Base-by-base conservation (phyloP, 1,140 invertebrate genomes). In the Heterodera schachtii region DNA sequence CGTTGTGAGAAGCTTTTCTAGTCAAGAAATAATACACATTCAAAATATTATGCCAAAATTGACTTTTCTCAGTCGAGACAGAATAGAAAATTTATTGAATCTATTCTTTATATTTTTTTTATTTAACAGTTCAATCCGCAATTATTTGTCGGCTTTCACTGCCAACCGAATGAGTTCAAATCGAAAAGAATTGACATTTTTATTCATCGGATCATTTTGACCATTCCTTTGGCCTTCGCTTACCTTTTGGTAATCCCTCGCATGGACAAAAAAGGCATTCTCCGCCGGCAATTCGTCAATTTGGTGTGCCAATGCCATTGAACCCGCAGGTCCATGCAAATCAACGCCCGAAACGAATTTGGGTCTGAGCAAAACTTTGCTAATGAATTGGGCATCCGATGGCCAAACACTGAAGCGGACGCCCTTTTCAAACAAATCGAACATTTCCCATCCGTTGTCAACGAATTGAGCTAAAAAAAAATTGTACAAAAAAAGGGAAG, bases 311-410 rank as follows among this genome's bases (percentile, higher is more conserved):
- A 19, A 21, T n/a, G 69, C 69, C n/a, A 78, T 78, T 44, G 47
- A 9, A n/a, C 76, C 76, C 1, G 64, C 76, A n/a, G 57, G 57
- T 7, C 76, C 64, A 47, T 78, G 76, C 47, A 78, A 67, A 60
- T 78, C 76, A 11, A 78, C 76, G 69, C 64, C 66, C 43, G 47
- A 49, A 60, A 78, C 76, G n/a, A 78, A 78, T 44, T 67, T 52
- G 47, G 76, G 76, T 7, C 76, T 44, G 16, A 78, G 47, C 44
- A 78, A 13, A 46, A 67, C 49, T 67, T 78, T 78, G 52, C 76
- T 78, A 19, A 78, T 78, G 69, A 78, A 78, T 67, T 78, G 43
- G 3, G 64, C 31, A 46, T 78, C 52, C n/a, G 44, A 66, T 13
- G 76, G 76, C 76, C 76, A 78, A 69, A 46, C 64, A 67, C 76